Evolutionary conservation across 2,888 invertebrate genomes (phyloP).

Genomic region (Zygaena filipendulae): DNA sequence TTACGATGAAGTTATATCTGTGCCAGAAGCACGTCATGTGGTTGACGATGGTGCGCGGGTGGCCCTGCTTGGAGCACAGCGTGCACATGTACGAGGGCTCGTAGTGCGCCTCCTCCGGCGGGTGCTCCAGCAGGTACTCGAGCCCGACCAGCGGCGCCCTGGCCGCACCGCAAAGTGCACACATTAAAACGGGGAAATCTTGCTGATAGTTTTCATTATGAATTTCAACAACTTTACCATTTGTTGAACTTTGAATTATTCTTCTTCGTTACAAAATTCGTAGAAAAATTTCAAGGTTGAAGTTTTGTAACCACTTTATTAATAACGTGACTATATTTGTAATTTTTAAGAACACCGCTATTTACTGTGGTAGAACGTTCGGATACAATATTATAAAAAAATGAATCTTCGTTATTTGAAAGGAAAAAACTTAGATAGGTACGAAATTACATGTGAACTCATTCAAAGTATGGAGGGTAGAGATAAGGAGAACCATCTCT

Average conservation of each 20-base stretch:
- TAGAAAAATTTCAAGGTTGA: neutral
- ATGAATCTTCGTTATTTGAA: no score
- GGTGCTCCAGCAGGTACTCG: constrained; percentile 82
- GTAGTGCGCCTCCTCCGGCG: constrained; percentile 70
- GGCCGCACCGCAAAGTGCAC: no score
- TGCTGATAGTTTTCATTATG: no score
- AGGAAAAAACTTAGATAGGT: no score
- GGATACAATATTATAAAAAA: no score
- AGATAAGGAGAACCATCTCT: no score
- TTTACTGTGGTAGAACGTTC: no score
- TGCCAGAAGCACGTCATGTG: constrained; percentile 85
- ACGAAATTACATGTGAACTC: no score
- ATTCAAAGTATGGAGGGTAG: no score
- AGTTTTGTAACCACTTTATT: no score
- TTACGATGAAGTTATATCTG: constrained; percentile 76
- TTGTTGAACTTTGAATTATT: neutral
- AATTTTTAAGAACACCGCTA: no score
- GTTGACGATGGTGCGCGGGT: constrained; percentile 80
- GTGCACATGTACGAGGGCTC: constrained; percentile 82
- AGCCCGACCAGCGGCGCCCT: constrained; percentile 73
- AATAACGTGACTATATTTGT: no score
- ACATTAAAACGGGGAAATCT: neutral
- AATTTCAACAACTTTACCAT: neutral
- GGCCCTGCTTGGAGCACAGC: constrained; percentile 82
- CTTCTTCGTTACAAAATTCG: neutral